These are phyloP conservation scores for Isaurus tuberculatus DNA, from an alignment of 92 coral and sea anemone genomes.

Conservation along the genomic window DNA sequence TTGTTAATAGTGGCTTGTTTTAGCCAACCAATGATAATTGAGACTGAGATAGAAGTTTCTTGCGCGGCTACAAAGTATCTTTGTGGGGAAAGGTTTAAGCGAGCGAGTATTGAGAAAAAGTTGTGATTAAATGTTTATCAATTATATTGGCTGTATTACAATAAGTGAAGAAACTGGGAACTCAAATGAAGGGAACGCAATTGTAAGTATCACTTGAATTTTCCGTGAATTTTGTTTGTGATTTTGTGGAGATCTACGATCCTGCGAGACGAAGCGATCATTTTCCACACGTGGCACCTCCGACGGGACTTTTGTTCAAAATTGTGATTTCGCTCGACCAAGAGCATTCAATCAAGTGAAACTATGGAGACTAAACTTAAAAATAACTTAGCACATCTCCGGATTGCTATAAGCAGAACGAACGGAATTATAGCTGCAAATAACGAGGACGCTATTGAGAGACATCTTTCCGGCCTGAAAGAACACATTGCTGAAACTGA, in stretches of 20 bases:
- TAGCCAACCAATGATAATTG: no score
- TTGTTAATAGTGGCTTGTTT: no score
- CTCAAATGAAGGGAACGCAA: no score
- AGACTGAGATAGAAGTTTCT: no score
- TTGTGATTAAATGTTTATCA: background rate
- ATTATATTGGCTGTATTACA: no score
- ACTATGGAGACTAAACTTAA: slow-evolving; percentile 10
- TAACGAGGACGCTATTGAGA: slow-evolving; percentile 34
- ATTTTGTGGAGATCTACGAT: slow-evolving; percentile 5
- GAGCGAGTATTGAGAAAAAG: background rate
- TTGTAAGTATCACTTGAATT: no score
- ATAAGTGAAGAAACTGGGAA: no score
- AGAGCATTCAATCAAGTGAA: background rate
- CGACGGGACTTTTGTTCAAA: slow-evolving; percentile 25
- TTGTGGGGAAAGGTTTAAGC: slow-evolving; percentile 18
- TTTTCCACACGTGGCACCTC: slow-evolving; percentile 42
- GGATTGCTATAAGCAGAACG: slow-evolving; percentile 26
- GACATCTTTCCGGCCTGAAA: slow-evolving; percentile 35
- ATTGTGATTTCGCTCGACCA: background rate
- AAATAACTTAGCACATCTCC: slow-evolving; percentile 35
- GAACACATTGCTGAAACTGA: slow-evolving; percentile 25
- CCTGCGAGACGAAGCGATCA: slow-evolving; percentile 4
- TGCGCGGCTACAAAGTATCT: no score
- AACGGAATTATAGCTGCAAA: slow-evolving; percentile 12
- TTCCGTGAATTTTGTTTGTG: background rate